Evolutionary conservation across 2,797 vertebrate genomes (phyloP).

Genomic region (Tenualosa thibaudeaui): DNA sequence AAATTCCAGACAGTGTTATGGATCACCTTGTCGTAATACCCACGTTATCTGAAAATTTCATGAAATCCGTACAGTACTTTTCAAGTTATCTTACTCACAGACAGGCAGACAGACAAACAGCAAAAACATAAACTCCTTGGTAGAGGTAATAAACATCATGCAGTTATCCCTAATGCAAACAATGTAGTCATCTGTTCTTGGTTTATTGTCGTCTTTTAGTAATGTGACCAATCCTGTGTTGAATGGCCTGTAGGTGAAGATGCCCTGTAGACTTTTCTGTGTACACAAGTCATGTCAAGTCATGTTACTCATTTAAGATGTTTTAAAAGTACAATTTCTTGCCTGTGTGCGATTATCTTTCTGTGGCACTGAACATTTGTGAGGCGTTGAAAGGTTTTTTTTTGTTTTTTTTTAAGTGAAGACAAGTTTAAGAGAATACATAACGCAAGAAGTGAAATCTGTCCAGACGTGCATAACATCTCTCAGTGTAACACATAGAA

Average conservation of each 20-base stretch:
- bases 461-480: constrained; percentile 15
- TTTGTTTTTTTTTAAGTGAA: not conserved
- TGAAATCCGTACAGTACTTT: no score
- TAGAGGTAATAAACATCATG: not conserved
- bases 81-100: no score
- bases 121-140: no score
- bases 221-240: not conserved
- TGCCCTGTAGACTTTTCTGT: not conserved
- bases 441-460: constrained; percentile 17
- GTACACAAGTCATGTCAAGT: not conserved
- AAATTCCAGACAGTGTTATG: no score
- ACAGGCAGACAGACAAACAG: no score
- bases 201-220: not conserved
- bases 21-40: no score
- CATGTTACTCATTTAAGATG: no score
- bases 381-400: not conserved
- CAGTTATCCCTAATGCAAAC: not conserved
- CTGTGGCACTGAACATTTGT: not conserved
- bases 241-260: not conserved
- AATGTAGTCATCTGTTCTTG: not conserved
- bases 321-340: no score
- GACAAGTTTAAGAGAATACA: constrained; percentile 11
- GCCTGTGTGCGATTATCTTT: not conserved
- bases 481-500: not conserved
- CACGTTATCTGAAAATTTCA: no score